Conservation (phyloP, 2,113 vertebrate species). For the Psettodes erumei region DNA sequence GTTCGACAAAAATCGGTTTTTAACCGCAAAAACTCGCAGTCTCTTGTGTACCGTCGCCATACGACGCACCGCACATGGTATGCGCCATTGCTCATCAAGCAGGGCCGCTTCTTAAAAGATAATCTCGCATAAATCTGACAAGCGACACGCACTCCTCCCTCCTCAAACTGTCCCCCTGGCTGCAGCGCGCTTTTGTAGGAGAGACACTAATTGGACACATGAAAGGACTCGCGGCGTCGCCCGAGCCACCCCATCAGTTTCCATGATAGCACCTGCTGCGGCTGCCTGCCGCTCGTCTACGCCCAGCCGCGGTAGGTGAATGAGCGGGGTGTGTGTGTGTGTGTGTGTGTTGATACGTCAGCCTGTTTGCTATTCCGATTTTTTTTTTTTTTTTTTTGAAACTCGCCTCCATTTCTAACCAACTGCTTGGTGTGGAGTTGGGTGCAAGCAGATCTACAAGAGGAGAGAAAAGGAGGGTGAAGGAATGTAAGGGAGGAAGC, state of each 20-base stretch:
- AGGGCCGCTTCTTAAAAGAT: neutral
- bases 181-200: conserved; percentile 19
- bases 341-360: neutral
- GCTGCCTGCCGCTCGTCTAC: conserved; percentile 28
- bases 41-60: neutral
- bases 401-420: conserved; percentile 42
- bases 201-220: conserved; percentile 61
- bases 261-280: conserved; percentile 45
- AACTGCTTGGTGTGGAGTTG: neutral
- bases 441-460: neutral
- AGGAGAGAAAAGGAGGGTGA: neutral
- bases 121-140: conserved; percentile 1
- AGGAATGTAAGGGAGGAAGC: conserved; percentile 6
- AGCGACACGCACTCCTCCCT: neutral
- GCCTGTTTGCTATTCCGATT: neutral
- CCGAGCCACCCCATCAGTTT: conserved; percentile 40
- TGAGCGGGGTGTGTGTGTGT: neutral
- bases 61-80: neutral
- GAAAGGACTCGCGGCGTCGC: conserved; percentile 32
- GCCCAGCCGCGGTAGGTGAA: neutral
- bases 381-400: conserved; percentile 9
- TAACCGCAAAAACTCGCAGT: neutral
- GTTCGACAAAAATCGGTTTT: neutral
- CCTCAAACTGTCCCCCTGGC: conserved; percentile 10
- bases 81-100: neutral